Evolutionary conservation across 2,113 vertebrate genomes (phyloP).

Genomic region (Plecotus auritus): DNA sequence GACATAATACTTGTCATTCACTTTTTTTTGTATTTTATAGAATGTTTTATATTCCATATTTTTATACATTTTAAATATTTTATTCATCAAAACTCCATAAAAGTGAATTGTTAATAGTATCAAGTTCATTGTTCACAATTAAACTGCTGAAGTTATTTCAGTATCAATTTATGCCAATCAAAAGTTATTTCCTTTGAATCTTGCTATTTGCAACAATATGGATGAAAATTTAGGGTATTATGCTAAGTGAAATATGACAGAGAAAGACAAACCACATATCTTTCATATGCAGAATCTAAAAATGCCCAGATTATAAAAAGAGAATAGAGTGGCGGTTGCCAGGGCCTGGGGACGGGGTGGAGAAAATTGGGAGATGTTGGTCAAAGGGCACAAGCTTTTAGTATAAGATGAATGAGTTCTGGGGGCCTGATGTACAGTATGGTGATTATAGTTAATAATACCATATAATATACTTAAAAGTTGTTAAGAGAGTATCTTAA

Average conservation of each 20-base stretch:
- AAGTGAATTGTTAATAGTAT: neutral
- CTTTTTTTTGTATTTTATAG: constrained; percentile 34
- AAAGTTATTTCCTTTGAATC: constrained; percentile 7
- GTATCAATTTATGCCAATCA: neutral
- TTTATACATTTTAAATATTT: constrained; percentile 19
- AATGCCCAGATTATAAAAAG: neutral
- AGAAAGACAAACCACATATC: neutral
- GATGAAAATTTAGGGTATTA: neutral
- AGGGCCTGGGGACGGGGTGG: neutral
- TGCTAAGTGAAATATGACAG: neutral
- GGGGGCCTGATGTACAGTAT: neutral
- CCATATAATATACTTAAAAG: neutral
- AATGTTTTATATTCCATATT: neutral
- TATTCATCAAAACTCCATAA: neutral
- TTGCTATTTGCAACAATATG: neutral
- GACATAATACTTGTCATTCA: neutral
- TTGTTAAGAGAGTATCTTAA: neutral
- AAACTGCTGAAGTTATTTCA: constrained; percentile 5
- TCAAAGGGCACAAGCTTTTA: neutral
- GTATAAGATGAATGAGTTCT: neutral
- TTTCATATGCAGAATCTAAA: neutral
- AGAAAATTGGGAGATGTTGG: neutral
- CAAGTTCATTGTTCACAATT: neutral
- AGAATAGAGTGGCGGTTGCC: neutral
- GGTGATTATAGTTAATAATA: neutral